These are phyloP conservation scores for Panurus biarmicus DNA, from an alignment of 2,113 vertebrate species.

Conservation along the genomic window DNA sequence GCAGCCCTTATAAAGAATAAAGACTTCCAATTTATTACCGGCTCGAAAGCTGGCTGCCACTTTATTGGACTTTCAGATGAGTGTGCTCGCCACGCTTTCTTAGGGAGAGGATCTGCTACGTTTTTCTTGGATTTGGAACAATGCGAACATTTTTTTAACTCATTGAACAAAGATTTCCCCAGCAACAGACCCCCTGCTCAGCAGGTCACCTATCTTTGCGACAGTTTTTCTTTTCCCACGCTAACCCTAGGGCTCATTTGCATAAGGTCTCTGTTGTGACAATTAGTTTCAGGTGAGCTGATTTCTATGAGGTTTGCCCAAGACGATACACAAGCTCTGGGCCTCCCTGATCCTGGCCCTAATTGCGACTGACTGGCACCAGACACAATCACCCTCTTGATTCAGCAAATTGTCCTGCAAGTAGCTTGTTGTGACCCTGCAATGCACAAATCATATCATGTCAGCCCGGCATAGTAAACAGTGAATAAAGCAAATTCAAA, in stretches of 20 bases:
- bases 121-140: constrained; percentile 74
- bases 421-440: constrained; percentile 85
- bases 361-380: constrained; percentile 99
- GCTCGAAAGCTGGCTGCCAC: constrained; percentile 60
- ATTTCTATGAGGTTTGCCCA: constrained; percentile 89
- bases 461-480: constrained; percentile 81
- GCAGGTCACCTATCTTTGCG: constrained; percentile 96
- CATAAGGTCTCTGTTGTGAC: constrained; percentile 92
- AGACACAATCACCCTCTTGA: constrained; percentile 94
- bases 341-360: constrained; percentile 88
- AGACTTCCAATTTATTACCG: constrained; percentile 66
- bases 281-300: constrained; percentile 99
- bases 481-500: constrained; percentile 61
- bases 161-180: constrained; percentile 90
- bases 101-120: constrained; percentile 57
- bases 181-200: constrained; percentile 90
- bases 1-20: constrained; percentile 63
- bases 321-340: constrained; percentile 79
- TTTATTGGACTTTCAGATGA: constrained; percentile 76
- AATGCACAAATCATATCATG: constrained; percentile 87
- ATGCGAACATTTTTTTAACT: constrained; percentile 87
- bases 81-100: constrained; percentile 71
- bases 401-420: constrained; percentile 86
- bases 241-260: constrained; percentile 97
- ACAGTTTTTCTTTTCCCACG: constrained; percentile 95